Evolutionary conservation across 2,888 invertebrate species (phyloP).

Genomic region (Diaprepes abbreviatus): DNA sequence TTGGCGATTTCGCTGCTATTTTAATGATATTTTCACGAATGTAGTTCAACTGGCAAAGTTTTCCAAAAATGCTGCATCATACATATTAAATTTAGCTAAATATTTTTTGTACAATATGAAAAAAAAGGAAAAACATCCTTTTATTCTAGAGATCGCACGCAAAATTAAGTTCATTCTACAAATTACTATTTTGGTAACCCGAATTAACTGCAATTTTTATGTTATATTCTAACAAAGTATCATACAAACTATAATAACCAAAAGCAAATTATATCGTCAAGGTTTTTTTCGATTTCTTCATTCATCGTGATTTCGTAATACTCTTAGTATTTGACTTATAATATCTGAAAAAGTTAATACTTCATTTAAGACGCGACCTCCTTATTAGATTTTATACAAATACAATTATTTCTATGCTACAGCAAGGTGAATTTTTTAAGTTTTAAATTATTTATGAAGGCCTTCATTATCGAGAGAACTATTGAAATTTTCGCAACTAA

Average conservation of each 20-base stretch:
- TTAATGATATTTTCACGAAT: too few relatives aligned
- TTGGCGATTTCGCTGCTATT: too few relatives aligned
- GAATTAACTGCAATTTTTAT: too few relatives aligned
- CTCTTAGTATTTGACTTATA: slow-evolving; percentile 11
- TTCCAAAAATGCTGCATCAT: too few relatives aligned
- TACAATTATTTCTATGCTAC: not conserved
- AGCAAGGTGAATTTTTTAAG: slow-evolving; percentile 26
- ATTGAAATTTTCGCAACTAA: too few relatives aligned
- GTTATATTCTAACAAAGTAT: not conserved
- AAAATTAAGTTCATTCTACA: too few relatives aligned
- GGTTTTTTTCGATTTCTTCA: slow-evolving; percentile 27
- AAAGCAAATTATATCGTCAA: slow-evolving; percentile 1
- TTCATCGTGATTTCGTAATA: slow-evolving; percentile 22
- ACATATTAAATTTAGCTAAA: too few relatives aligned
- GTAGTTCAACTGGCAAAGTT: too few relatives aligned
- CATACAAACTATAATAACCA: not conserved
- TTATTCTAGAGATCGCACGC: too few relatives aligned
- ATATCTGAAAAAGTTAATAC: slow-evolving; percentile 6
- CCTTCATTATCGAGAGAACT: not conserved
- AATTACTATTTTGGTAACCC: too few relatives aligned
- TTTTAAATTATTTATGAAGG: not conserved
- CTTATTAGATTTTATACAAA: slow-evolving; percentile 2
- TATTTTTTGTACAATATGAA: too few relatives aligned
- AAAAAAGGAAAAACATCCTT: too few relatives aligned
- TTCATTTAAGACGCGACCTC: slow-evolving; percentile 5